Evolutionary conservation across 2,113 vertebrate genomes (phyloP).

Genomic region (Isichthys henryi): DNA sequence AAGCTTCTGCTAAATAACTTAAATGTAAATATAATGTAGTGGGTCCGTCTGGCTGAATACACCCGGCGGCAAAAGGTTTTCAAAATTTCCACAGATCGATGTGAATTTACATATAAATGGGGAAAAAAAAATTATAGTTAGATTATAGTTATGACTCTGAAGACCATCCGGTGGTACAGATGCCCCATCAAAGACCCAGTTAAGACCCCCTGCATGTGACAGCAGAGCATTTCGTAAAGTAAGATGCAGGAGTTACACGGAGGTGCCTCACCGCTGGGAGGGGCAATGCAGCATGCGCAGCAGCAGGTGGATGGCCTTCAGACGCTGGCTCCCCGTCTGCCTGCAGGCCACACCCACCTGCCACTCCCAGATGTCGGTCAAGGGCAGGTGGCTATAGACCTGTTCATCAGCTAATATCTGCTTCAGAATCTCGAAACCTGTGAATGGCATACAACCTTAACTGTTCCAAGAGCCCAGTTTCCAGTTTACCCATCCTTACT

Average conservation of each 20-base stretch:
- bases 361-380: slow-evolving; percentile 91
- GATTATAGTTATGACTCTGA: neutral
- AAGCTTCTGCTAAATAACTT: neutral
- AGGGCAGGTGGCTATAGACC: slow-evolving; percentile 70
- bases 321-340: slow-evolving; percentile 82
- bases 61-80: neutral
- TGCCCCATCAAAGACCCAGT: neutral
- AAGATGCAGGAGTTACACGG: neutral
- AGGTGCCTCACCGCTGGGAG: slow-evolving; percentile 60
- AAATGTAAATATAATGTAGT: neutral
- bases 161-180: neutral
- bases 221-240: neutral
- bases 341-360: slow-evolving; percentile 90
- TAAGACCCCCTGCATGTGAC: neutral
- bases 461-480: neutral
- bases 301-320: slow-evolving; percentile 88
- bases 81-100: neutral
- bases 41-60: neutral
- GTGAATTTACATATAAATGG: neutral
- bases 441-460: neutral
- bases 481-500: neutral
- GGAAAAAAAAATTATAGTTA: neutral
- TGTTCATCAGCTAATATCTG: slow-evolving; percentile 88
- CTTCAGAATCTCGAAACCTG: slow-evolving; percentile 94
- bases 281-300: slow-evolving; percentile 77